Evolutionary conservation across 64 coral and sea anemone genomes (phyloP).

Genomic region (Trachythela sp.): DNA sequence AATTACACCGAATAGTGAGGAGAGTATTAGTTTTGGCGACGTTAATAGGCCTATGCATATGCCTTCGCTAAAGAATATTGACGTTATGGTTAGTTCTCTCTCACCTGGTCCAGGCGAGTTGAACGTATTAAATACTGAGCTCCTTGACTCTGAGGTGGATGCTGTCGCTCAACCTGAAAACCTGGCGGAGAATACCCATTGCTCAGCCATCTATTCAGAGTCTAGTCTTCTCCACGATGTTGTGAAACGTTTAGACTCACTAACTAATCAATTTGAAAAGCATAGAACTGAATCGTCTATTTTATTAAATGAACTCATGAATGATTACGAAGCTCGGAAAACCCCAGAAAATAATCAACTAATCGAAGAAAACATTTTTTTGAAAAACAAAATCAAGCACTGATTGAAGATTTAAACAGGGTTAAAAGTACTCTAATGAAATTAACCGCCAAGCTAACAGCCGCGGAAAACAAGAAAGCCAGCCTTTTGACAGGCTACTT

Average conservation of each 20-base stretch:
- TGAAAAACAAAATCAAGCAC: background rate
- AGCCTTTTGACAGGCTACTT: background rate
- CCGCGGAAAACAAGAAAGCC: background rate
- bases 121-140: background rate
- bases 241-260: background rate
- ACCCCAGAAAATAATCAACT: background rate
- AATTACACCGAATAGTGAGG: no score
- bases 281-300: background rate
- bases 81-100: background rate
- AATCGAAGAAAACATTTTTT: background rate
- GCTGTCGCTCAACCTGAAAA: background rate
- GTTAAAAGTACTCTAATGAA: background rate
- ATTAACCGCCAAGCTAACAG: background rate
- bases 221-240: background rate
- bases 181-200: background rate
- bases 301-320: background rate
- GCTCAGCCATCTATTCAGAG: no score
- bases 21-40: background rate
- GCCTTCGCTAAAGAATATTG: background rate
- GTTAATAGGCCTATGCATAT: background rate
- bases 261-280: background rate
- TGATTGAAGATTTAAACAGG: background rate
- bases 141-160: background rate
- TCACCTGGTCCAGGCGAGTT: background rate
- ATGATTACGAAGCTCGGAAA: background rate